Evolutionary conservation across 2,888 invertebrate species (phyloP), one percentile per base, ranked within the genome.

Genomic region (Melanotus villosus): DNA sequence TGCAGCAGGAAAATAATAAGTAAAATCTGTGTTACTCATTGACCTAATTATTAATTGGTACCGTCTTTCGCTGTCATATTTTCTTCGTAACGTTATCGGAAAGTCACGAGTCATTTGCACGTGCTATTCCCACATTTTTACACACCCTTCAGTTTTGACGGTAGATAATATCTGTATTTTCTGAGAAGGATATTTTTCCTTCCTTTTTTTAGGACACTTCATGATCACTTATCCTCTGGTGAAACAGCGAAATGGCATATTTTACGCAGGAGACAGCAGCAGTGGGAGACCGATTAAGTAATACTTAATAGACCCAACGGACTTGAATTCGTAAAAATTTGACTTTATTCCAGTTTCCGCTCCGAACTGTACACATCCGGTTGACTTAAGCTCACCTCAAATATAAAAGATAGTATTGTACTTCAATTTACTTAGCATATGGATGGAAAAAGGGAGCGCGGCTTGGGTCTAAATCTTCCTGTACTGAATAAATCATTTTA

Each of bases 1-100:
- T 41, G 5, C 41, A 9, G 16, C 19, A 4, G 12, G 47, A 9
- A 18, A 47, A 47, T 47, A 45, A 45, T 45, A 54, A 54, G 54
- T 9, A 18, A 54, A 54, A 54, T 54, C 32, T 18, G 34, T 32
- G 54, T 54, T 12, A 12, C 18, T 32, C 16, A 14, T 54, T 34
- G 54, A 54, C 54, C 54, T 32, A 34, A 10, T 54, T 54, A 54
- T 30, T 32, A 54, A 54, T 54, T 54, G 54, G n/a, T 14, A 1
- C 41, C 41, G 41, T 41, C 41, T 14, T 34, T 16, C 41, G 16
- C 16, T 16, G 12, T 41, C 5, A 1, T 7, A n/a, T 12, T 34
- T 34, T 34, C 12, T 34, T n/a, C n/a, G n/a, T n/a, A n/a, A 16
- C 41, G 41, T 14, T 41, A 14, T 9, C 9, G 18, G 41, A 14